A percentile compares a stretch with the other conserved stretches of the same genome.
phyloP scores from a whole-genome alignment of 2,113 vertebrate species.

The Vulpes ferrilata region DNA sequence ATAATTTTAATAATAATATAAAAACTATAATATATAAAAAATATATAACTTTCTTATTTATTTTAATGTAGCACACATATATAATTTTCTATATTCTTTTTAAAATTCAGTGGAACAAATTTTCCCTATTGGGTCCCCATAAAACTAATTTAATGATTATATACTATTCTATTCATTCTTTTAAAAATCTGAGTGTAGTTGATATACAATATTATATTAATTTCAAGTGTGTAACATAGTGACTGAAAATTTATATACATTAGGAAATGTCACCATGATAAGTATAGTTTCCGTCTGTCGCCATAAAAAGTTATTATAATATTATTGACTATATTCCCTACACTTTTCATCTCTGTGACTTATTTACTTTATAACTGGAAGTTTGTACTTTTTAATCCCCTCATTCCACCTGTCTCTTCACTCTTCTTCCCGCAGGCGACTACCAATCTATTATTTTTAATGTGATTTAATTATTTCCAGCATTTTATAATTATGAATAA shows the following conservation, averaged over 20 bases:
- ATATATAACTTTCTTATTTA: neutral
- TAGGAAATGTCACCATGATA: neutral
- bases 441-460: neutral
- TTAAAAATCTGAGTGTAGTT: neutral
- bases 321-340: neutral
- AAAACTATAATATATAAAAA: neutral
- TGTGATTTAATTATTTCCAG: neutral
- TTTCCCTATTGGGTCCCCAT: neutral
- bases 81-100: neutral
- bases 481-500: neutral
- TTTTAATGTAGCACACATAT: neutral
- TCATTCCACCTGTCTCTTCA: neutral
- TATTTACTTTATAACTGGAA: neutral
- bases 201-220: neutral
- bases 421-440: neutral
- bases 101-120: neutral
- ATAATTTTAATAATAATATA: neutral
- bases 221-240: neutral
- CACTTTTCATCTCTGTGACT: neutral
- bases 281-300: neutral
- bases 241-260: neutral
- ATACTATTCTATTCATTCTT: neutral
- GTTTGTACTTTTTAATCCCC: neutral
- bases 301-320: neutral
- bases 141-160: slow-evolving; percentile 25